Base-by-base conservation (phyloP, 1,140 invertebrate species). In the Oncopeltus fasciatus region DNA sequence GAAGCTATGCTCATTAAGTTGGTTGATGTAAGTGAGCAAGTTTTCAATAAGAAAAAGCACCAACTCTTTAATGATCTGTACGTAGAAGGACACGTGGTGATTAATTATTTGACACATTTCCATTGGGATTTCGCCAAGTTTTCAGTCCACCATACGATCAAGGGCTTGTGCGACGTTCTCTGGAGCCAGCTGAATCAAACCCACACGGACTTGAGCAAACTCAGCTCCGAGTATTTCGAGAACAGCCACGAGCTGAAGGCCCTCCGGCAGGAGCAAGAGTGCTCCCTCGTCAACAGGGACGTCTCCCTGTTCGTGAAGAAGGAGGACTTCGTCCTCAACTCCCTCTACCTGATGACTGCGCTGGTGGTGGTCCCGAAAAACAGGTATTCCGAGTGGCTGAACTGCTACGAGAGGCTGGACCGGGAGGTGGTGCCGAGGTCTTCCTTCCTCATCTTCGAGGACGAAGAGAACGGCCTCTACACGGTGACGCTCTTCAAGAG, bases 361-460 rank as follows among this genome's bases (percentile, higher is more conserved):
- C 80, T 98, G 29, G 95, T 99, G 44, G 93, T 98, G 70, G 91
- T 99, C 57, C 93, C 94, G 65, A 96, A 91, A 91, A 71, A 80
- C 51, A 78, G 78, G 67, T 83, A 85, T 69, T 84, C 88, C 71
- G 95, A 98, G 67, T 99, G 95, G 96, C 78, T 89, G 67, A 73
- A 80, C 18, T 86, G 85, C 69, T 99, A 98, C 73, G 93, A 97
- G 75, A 91, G 90, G 70, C 79, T 98, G 65, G 92, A 92, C 1
- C 86, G 91, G 69, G 97, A 97, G 92, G 92, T 99, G 67, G 95
- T 98, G 51, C 96, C 96, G 12, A 84, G 95, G 68, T 98, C 95
- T 63, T 83, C 88, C 18, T 84, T 87, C 74, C 72, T 94, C 53
- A 84, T 99, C 61, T 84, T 78, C 67, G 88, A 98, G 74, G 95